phyloP scores from a whole-genome alignment of 2,888 invertebrate genomes.

The Drosophila prostipennis region DNA sequence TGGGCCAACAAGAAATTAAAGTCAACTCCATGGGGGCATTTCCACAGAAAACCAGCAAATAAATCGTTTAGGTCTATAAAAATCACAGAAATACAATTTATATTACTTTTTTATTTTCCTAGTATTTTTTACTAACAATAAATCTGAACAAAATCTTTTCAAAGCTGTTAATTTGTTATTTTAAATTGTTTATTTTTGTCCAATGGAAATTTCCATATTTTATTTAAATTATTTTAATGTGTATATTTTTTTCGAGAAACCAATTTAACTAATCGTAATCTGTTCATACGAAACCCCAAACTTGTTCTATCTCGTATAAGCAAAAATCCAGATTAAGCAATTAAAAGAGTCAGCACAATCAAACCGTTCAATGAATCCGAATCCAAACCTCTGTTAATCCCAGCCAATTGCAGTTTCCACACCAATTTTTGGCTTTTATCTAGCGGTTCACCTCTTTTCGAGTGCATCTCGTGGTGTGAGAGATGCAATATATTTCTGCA shows the following conservation, averaged over 20 bases:
- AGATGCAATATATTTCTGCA: slow-evolving; percentile 42
- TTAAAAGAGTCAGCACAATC: slow-evolving; percentile 33
- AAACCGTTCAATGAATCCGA: slow-evolving; percentile 33
- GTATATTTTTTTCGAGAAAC: background rate
- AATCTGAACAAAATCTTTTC: background rate
- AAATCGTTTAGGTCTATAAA: background rate
- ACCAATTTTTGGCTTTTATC: slow-evolving; percentile 19
- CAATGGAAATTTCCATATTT: background rate
- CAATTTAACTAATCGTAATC: background rate
- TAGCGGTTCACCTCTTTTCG: slow-evolving; percentile 22
- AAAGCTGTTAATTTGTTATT: no score
- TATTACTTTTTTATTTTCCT: background rate
- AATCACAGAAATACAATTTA: no score
- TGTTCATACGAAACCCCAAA: background rate
- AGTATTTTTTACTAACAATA: background rate
- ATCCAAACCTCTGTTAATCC: slow-evolving; percentile 15
- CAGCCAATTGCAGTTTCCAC: slow-evolving; percentile 18
- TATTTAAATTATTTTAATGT: background rate
- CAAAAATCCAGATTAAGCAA: slow-evolving; percentile 10
- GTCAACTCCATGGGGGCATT: slow-evolving; percentile 10
- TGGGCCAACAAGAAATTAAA: slow-evolving; percentile 4
- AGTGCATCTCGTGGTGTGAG: slow-evolving; percentile 40
- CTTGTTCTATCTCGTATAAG: slow-evolving; percentile 1
- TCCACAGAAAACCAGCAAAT: background rate
- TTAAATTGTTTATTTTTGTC: background rate